Evolutionary conservation across 1,140 invertebrate species (phyloP), one percentile per base, ranked within the genome.

Genomic region (Micrasema longulum): DNA sequence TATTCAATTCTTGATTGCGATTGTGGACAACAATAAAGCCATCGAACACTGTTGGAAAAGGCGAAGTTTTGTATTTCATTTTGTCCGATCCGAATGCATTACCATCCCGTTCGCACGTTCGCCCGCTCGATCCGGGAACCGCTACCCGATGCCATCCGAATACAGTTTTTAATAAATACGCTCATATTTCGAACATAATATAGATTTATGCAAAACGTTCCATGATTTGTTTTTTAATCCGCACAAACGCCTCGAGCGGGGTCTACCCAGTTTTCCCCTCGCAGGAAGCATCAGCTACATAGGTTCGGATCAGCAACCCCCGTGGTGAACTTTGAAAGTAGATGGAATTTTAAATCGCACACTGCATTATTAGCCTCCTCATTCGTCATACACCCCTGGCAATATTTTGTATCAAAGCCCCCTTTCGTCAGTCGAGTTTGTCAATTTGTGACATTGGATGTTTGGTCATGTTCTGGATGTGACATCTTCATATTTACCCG

Each of bases 181-280:
- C 26, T 53, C 52, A 64, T 70, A 70, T 70, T 72, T 55, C 47
- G 63, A 7, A 36, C 57, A 71, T 75, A 73, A 73, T 76, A 76
- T 52, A 72, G 74, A 73, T 76, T 76, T 76, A 76, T 76, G 74
- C 74, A 76, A 76, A 76, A 63, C 71, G 68, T 52, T 69, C 48
- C 63, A 60, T 72, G 74, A 76, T 76, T 76, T 76, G 74, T 76
- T 76, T 76, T 76, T 76, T 76, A 76, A 76, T 73, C 74, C 74
- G 35, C 45, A 53, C 53, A 41, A 52, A 52, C 31, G 57, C 69
- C 55, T 35, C 48, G 16, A 16, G 48, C 35, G 22, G 22, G 22
- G 64, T n/a, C n/a, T 23, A n/a, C 18, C 4, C 35, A 63, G 7
- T 31, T n/a, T 7, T 65, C 47, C 50, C 50, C 65, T 23, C 1